Percentiles rank a stretch among this genome's conserved stretches.
phyloP scores from a whole-genome alignment of 2,797 vertebrate species.

The Anguilla marmorata region DNA sequence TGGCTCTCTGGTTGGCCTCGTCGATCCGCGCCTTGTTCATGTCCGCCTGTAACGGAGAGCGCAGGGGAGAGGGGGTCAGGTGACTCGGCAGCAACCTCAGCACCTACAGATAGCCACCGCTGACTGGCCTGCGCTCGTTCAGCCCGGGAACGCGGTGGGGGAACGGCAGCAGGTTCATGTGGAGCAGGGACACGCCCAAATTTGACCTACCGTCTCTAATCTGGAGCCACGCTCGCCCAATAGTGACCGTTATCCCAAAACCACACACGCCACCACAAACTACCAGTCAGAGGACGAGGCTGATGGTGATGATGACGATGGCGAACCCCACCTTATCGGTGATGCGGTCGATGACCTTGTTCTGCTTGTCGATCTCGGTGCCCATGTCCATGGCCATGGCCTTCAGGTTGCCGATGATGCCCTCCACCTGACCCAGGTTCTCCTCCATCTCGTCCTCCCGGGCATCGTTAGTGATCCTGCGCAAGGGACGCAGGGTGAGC shows the following conservation, averaged over 20 bases:
- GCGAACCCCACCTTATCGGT: constrained; percentile 76
- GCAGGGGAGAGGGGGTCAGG: background rate
- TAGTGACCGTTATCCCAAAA: background rate
- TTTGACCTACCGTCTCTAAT: too few species aligned
- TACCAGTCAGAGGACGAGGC: too few species aligned
- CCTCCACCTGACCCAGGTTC: constrained; percentile 86
- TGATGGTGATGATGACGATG: background rate
- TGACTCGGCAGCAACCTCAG: background rate
- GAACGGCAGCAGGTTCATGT: too few species aligned
- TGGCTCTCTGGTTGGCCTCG: constrained; percentile 87
- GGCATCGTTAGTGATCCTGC: constrained; percentile 90
- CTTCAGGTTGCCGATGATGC: constrained; percentile 90
- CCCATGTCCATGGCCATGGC: constrained; percentile 94
- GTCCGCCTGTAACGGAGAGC: constrained; percentile 78
- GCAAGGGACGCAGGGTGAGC: background rate
- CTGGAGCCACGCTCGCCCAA: background rate
- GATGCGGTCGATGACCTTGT: constrained; percentile 84
- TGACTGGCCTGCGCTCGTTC: too few species aligned
- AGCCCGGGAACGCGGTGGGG: too few species aligned
- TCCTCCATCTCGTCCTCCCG: constrained; percentile 99
- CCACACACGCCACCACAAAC: background rate
- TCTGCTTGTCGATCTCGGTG: constrained; percentile 90
- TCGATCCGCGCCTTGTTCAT: constrained; percentile 88
- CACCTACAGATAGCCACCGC: background rate
- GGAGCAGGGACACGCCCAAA: too few species aligned